Evolutionary conservation across 2,888 invertebrate genomes (phyloP), one percentile per base, ranked within the genome.

Genomic region (Fissipunctia ypsillon): DNA sequence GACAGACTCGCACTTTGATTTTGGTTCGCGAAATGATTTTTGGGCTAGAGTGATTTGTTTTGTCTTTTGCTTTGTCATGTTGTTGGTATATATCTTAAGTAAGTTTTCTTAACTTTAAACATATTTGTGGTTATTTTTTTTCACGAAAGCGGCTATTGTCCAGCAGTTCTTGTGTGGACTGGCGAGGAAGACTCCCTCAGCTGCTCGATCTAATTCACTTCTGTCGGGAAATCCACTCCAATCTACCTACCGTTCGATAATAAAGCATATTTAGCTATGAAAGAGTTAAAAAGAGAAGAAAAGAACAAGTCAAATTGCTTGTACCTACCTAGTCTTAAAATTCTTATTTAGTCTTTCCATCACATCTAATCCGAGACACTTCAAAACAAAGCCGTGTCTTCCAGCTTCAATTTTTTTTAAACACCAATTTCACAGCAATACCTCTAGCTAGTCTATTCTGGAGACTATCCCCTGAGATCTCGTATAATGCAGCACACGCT

Each of bases 401-500:
- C 1, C 7, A 43, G 10, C 7, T 9, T 48, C 43, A 41, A 74
- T 69, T 75, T 50, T 35, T 38, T 38, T 22, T 75, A 74, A 74
- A 54, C 19, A 67, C 41, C 69, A 59, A 80, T 71, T 72, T 63
- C 81, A 70, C 61, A 70, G 76, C 61, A 69, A 59, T 73, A 73
- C 41, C 38, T 54, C 25, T 3, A 76, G 71, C 25, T 3, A 76
- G 71, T 71, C 69, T 60, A 84, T 81, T 71, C 73, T 52, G 59
- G 52, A 22, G 78, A 78, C 54, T 67, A 83, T 92, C 94, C 94
- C 95, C 35, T 31, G 93, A 93, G 94, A 92, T 86, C 61, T 61
- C 75, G 84, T 76, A 88, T 92, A 93, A 94, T 94, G 91, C 94
- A 88, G 91, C 90, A 90, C 93, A 92, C 93, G 94, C 91, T 90